These are phyloP conservation scores for Molorchus minor DNA, from an alignment of 2,888 invertebrate genomes.

Conservation along the genomic window DNA sequence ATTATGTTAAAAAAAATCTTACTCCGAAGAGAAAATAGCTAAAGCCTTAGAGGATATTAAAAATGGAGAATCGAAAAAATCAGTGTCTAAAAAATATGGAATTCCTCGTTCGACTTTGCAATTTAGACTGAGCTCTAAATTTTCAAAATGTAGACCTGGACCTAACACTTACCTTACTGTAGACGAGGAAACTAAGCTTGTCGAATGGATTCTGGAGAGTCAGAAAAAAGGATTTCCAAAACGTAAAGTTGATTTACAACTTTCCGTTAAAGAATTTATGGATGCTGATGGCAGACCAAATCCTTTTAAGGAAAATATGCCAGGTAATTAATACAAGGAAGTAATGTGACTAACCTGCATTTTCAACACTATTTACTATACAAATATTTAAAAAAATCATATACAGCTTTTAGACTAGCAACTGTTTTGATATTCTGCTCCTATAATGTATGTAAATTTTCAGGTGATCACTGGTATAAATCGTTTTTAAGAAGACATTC, in stretches of 20 bases:
- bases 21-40: no score
- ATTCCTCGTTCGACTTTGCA: neutral
- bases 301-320: neutral
- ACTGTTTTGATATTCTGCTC: no score
- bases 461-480: neutral
- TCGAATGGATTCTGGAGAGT: neutral
- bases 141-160: neutral
- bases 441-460: no score
- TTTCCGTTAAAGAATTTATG: neutral
- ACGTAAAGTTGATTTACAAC: neutral
- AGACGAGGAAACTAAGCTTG: neutral
- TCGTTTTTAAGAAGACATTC: neutral
- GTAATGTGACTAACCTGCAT: no score
- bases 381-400: no score
- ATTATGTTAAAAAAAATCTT: no score
- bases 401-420: no score
- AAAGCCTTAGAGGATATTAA: neutral
- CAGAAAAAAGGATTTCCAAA: neutral
- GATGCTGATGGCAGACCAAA: neutral
- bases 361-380: no score
- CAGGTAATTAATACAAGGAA: neutral
- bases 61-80: neutral
- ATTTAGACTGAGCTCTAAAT: neutral
- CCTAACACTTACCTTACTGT: neutral
- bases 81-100: neutral